Percentiles rank a stretch among this genome's conserved stretches.
Conservation (phyloP, 2,113 vertebrate species). For the Geococcyx californianus region DNA sequence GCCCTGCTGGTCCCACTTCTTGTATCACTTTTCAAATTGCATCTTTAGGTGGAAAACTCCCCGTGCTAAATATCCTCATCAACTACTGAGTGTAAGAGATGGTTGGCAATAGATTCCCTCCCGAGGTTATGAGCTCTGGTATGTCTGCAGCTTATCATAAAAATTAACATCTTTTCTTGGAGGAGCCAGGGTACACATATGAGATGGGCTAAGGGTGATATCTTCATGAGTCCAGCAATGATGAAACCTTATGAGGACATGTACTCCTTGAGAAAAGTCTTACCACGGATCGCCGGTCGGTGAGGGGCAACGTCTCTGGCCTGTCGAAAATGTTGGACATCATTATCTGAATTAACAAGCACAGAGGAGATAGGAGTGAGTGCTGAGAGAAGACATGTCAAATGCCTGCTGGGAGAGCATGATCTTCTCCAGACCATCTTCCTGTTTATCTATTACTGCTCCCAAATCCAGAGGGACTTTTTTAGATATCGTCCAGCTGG, state of each 20-base stretch:
- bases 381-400: not conserved
- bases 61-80: not conserved
- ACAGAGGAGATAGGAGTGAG: not conserved
- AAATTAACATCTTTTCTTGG: not conserved
- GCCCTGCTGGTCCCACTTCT: too few relatives aligned
- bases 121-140: not conserved
- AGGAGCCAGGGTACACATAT: not conserved
- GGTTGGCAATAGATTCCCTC: not conserved
- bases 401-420: not conserved
- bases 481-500: not conserved
- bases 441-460: not conserved
- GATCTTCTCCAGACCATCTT: not conserved
- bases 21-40: not conserved
- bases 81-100: not conserved
- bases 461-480: not conserved
- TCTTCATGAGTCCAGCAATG: not conserved
- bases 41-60: not conserved
- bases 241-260: not conserved
- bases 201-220: too few relatives aligned
- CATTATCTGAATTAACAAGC: not conserved
- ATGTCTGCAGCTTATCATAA: not conserved
- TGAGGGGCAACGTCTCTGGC: conserved; percentile 29
- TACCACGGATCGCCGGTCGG: not conserved
- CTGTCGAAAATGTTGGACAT: not conserved
- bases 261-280: not conserved